phyloP scores from a whole-genome alignment of 64 coral and sea anemone species.

The Porites australiensis region DNA sequence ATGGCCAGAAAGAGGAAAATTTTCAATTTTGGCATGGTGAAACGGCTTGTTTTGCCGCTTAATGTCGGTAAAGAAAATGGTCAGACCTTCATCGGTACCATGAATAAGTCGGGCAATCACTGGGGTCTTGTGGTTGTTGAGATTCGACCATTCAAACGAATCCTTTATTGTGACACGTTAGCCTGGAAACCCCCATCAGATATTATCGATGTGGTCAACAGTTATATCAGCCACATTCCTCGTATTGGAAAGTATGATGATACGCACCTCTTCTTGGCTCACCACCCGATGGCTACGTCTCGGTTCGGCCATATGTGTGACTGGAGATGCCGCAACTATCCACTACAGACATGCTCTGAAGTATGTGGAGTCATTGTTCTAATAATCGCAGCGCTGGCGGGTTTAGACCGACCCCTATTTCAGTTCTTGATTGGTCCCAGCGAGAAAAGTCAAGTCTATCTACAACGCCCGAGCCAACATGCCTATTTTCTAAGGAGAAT shows the following conservation, averaged over 20 bases:
- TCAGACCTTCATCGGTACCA: not conserved
- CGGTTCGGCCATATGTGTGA: not conserved
- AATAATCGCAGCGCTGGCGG: slow-evolving; percentile 1
- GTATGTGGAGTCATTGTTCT: slow-evolving; percentile 26
- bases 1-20: slow-evolving; percentile 51
- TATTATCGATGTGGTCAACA: slow-evolving; percentile 27
- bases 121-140: slow-evolving; percentile 41
- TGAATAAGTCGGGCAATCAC: slow-evolving; percentile 20
- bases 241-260: slow-evolving; percentile 26
- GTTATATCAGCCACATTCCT: slow-evolving; percentile 20
- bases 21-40: slow-evolving; percentile 27
- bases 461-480: slow-evolving; percentile 11
- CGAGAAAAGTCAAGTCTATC: slow-evolving; percentile 4
- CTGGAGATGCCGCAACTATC: slow-evolving; percentile 49
- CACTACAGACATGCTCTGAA: slow-evolving; percentile 6
- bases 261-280: slow-evolving; percentile 10
- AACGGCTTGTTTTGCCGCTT: slow-evolving; percentile 4
- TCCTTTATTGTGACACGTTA: slow-evolving; percentile 34
- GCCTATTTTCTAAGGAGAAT: slow-evolving; percentile 14
- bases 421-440: slow-evolving; percentile 9
- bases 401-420: slow-evolving; percentile 21
- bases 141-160: slow-evolving; percentile 12
- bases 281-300: not conserved
- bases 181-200: slow-evolving; percentile 37
- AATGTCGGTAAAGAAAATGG: slow-evolving; percentile 56